Evolutionary conservation across 1,140 invertebrate species (phyloP).

Genomic region (Nylanderia fulva): DNA sequence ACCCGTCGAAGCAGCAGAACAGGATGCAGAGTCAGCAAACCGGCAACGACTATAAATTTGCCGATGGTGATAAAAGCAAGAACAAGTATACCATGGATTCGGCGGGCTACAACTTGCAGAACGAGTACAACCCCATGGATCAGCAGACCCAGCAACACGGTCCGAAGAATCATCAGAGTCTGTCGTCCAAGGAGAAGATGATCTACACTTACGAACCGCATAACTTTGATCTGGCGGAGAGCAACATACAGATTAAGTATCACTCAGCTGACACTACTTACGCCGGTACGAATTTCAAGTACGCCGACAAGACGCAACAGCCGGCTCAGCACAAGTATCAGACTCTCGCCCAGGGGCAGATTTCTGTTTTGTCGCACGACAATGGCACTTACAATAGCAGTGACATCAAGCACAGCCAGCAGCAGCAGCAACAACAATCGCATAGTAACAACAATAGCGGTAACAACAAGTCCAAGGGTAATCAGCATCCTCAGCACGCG

Average conservation of each 20-base stretch:
- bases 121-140: constrained; percentile 76
- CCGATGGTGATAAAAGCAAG: constrained; percentile 78
- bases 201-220: constrained; percentile 80
- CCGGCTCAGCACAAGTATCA: constrained; percentile 81
- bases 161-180: constrained; percentile 70
- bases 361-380: constrained; percentile 73
- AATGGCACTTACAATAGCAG: constrained; percentile 66
- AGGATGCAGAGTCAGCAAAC: constrained; percentile 67
- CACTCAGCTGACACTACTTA: constrained; percentile 80
- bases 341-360: constrained; percentile 71
- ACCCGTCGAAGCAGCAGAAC: constrained; percentile 68
- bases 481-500: constrained; percentile 76
- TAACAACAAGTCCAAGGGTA: constrained; percentile 63
- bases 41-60: constrained; percentile 78
- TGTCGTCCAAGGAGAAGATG: constrained; percentile 79
- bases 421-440: constrained; percentile 65
- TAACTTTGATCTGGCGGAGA: constrained; percentile 78
- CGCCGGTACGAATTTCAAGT: constrained; percentile 80
- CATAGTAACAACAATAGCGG: constrained; percentile 70
- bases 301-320: constrained; percentile 78
- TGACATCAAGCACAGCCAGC: constrained; percentile 67
- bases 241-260: constrained; percentile 72
- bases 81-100: constrained; percentile 81
- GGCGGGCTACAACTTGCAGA: constrained; percentile 79
- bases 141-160: constrained; percentile 73